These are phyloP conservation scores for Papilio protenor DNA, from an alignment of 2,888 invertebrate species.

Conservation along the genomic window DNA sequence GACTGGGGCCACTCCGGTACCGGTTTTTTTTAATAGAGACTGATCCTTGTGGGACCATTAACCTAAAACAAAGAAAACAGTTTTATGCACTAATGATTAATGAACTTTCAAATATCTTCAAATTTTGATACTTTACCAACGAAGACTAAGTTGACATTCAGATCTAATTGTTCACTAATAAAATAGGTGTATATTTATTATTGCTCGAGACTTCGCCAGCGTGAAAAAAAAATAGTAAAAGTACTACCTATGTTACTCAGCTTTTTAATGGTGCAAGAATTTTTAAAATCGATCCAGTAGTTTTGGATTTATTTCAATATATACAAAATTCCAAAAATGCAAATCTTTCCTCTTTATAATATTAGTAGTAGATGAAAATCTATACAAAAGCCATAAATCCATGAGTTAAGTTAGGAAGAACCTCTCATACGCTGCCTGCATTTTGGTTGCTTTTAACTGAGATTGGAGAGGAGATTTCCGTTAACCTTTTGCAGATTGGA, in stretches of 20 bases:
- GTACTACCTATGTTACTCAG: too few species aligned
- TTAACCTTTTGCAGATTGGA: conserved; percentile 30
- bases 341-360: too few species aligned
- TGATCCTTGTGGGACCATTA: not conserved
- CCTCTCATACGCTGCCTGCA: not conserved
- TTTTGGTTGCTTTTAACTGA: not conserved
- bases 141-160: not conserved
- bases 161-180: not conserved
- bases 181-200: not conserved
- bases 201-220: too few species aligned
- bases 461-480: conserved; percentile 3
- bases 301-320: too few species aligned
- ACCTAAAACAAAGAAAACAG: not conserved
- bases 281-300: too few species aligned
- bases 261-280: too few species aligned
- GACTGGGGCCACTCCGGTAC: not conserved
- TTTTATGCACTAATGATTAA: not conserved
- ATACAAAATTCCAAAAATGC: too few species aligned
- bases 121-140: not conserved
- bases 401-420: not conserved
- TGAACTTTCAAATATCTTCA: not conserved
- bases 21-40: conserved; percentile 11
- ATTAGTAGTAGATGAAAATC: too few species aligned
- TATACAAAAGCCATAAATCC: not conserved
- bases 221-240: too few species aligned